A percentile compares a stretch with the other conserved stretches of the same genome.
Conservation (phyloP, 2,797 vertebrate genomes). For the Cichlasoma orientale region DNA sequence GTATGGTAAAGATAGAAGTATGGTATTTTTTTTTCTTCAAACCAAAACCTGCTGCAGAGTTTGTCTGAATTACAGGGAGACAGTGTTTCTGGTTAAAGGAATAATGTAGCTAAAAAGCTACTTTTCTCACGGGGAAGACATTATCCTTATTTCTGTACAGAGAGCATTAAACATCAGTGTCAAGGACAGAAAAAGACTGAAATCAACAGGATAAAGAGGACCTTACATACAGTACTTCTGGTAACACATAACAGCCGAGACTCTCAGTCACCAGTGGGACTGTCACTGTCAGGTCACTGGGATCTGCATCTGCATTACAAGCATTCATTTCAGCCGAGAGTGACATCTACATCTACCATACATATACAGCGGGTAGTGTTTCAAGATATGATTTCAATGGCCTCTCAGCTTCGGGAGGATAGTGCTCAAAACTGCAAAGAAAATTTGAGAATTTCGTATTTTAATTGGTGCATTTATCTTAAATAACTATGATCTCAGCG, state of each 20-base stretch:
- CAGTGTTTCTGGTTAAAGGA: background rate
- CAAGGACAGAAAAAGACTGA: background rate
- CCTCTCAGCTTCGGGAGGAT: background rate
- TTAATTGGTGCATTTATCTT: background rate
- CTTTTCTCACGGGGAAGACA: background rate
- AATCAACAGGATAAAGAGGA: background rate
- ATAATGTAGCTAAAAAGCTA: background rate
- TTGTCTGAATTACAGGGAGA: background rate
- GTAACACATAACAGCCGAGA: too few species aligned
- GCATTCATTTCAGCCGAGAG: background rate
- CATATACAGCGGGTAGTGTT: background rate
- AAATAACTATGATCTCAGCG: background rate
- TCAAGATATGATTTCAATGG: background rate
- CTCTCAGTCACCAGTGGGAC: background rate
- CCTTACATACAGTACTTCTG: rapidly evolving
- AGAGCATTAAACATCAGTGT: background rate
- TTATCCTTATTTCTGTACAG: background rate
- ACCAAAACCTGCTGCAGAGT: background rate
- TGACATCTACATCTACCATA: too few species aligned
- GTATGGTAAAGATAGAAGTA: background rate
- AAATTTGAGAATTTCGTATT: background rate
- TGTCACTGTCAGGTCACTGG: background rate
- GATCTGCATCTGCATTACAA: background rate
- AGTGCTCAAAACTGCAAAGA: background rate
- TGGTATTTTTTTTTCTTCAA: background rate